Evolutionary conservation across 2,113 vertebrate species (phyloP).

Genomic region (Pheucticus melanocephalus): DNA sequence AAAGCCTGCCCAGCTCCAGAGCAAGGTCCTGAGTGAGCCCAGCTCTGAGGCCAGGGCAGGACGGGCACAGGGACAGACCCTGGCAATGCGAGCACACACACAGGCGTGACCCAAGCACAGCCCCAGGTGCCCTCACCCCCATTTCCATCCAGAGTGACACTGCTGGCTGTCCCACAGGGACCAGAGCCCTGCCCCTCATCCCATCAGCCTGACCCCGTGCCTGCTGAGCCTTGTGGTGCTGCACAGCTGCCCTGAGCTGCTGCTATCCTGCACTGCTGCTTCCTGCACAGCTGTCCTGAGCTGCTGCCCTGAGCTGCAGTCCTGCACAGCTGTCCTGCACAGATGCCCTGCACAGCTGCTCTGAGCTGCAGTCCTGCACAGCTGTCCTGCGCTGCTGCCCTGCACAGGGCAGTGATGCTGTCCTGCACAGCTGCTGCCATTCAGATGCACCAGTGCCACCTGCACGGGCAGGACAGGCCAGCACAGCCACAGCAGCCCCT

Average conservation of each 20-base stretch:
- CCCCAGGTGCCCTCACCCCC: neutral
- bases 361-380: no score
- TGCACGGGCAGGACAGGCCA: neutral
- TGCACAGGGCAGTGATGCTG: neutral
- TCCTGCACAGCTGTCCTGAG: no score
- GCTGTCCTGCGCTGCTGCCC: no score
- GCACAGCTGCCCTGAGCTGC: neutral
- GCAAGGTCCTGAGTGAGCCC: accelerated
- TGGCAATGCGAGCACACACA: accelerated
- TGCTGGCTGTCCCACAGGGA: neutral
- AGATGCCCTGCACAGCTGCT: neutral
- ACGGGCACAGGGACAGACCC: neutral
- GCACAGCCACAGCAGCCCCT: neutral
- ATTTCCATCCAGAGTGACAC: accelerated
- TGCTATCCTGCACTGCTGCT: neutral
- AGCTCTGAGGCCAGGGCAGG: neutral
- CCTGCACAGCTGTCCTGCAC: neutral
- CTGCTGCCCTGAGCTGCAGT: no score
- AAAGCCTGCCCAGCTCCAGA: accelerated
- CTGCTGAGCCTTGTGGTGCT: accelerated
- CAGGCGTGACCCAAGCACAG: neutral
- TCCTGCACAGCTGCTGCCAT: neutral
- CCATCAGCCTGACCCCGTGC: neutral
- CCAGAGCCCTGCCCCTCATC: neutral
- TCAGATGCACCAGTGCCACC: neutral